Evolutionary conservation across 2,113 vertebrate species (phyloP), one percentile per base, ranked within the genome.

Genomic region (Protomyctophum bolini): DNA sequence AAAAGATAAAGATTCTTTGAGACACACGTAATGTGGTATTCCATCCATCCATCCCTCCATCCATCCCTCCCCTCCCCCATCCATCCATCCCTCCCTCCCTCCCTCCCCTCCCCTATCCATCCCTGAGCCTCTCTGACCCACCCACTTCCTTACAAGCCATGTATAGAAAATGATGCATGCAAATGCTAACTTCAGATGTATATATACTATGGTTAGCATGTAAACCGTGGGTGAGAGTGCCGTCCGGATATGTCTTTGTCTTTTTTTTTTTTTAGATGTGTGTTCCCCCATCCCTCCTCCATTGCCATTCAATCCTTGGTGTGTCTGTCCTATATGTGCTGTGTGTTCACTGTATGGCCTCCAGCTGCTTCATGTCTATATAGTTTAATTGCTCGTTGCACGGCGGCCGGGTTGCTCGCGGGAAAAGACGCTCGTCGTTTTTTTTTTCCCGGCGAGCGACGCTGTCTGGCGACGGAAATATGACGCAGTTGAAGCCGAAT

Each of bases 301-400:
- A 86, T 80, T 50, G 58, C 68, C 84, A 88, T 80, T 7, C 6
- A 64, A 88, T 79, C 89, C 90, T 92, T 90, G 91, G 90, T 93
- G 76, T 92, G 89, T 92, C 89, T 89, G 84, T 88, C 80, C 73
- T 68, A n/a, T n/a, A n/a, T n/a, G 70, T 85, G 80, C 75, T 48
- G 33, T 41, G 70, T 85, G 80, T 77, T 77, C 84, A 72, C 83
- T 86, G 75, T n/a, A n/a, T 76, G 69, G 75, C 83, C 76, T 83
- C 21, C 76, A 83, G 84, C 56, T 54, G 58, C 57, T n/a, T 11
- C 33, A 4, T 41, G 33, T 41, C 33, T 6, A n/a, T n/a, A n/a
- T n/a, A 41, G 33, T 6, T 41, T 41, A 41, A 41, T 41, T 41
- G 21, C 21, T 41, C 33, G 33, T 41, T 41, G 33, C 33, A 41